Percentiles rank a stretch among this genome's conserved stretches.
phyloP scores from a whole-genome alignment of 2,113 vertebrate species.

The Sylvia atricapilla region DNA sequence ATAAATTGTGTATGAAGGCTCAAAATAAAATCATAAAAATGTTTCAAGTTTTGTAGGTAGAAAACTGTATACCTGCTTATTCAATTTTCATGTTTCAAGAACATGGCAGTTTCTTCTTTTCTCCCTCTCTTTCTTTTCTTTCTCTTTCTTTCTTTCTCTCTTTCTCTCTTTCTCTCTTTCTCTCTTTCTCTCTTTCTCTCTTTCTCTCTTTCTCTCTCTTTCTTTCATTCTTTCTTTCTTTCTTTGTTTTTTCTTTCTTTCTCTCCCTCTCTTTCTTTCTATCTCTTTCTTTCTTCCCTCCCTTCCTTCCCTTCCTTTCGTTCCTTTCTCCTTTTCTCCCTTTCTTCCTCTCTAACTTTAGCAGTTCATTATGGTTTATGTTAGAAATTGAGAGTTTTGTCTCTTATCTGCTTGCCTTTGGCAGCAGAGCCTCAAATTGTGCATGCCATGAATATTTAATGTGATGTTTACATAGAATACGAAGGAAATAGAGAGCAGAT shows the following conservation, averaged over 20 bases:
- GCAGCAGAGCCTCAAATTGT: conserved; percentile 31
- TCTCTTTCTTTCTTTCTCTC: neutral
- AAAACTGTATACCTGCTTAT: neutral
- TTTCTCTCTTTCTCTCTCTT: too few relatives aligned
- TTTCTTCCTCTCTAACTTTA: neutral
- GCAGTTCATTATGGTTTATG: conserved; percentile 6
- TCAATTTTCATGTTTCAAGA: neutral
- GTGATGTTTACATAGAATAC: conserved; percentile 52
- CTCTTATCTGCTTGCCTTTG: conserved; percentile 51
- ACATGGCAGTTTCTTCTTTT: neutral
- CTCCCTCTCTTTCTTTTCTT: neutral
- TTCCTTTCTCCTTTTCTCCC: neutral
- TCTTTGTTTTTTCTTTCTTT: too few relatives aligned
- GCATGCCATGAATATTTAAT: conserved; percentile 66
- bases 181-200: neutral
- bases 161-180: too few relatives aligned
- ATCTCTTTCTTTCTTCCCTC: too few relatives aligned
- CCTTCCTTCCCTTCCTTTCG: too few relatives aligned
- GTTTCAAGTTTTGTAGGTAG: neutral
- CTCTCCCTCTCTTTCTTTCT: too few relatives aligned
- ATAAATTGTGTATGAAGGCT: neutral
- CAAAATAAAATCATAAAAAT: conserved; percentile 23
- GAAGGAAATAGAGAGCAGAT: conserved; percentile 44
- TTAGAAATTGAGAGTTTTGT: conserved; percentile 25
- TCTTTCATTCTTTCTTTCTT: too few relatives aligned